Conservation (phyloP, 2,797 vertebrate genomes). For the Hydrocynus forskahlii region DNA sequence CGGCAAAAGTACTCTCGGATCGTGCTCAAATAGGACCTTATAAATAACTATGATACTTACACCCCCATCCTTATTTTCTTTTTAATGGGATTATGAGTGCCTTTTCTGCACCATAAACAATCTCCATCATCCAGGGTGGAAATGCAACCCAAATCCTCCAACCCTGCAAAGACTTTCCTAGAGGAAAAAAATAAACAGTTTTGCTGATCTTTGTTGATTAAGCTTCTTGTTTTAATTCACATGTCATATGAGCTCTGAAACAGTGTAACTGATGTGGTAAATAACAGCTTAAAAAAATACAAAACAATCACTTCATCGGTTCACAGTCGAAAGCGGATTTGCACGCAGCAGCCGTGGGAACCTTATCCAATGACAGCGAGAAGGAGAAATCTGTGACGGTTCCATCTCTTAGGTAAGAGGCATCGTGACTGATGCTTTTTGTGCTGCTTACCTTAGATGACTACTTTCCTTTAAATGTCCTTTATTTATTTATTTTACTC, state of each 20-base stretch:
- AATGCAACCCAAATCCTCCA: constrained; percentile 56
- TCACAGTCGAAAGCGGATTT: constrained; percentile 4
- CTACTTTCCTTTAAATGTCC: neutral
- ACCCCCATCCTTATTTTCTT: constrained; percentile 25
- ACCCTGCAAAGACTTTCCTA: constrained; percentile 46
- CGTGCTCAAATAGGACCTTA: neutral
- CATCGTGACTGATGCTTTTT: neutral
- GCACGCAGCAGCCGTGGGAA: neutral
- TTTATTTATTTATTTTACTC: neutral
- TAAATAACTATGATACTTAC: constrained; percentile 6
- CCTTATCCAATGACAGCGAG: neutral
- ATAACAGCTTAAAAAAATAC: constrained; percentile 27
- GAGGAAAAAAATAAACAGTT: constrained; percentile 21
- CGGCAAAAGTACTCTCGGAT: neutral
- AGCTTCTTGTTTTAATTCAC: constrained; percentile 46
- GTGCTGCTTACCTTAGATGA: neutral
- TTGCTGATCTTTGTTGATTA: constrained; percentile 56
- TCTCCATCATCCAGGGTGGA: constrained; percentile 51
- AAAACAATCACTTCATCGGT: constrained; percentile 26
- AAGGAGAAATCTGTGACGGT: neutral
- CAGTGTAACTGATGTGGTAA: constrained; percentile 2
- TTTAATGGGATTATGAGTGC: constrained; percentile 55
- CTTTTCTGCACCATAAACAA: constrained; percentile 49
- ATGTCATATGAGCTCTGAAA: neutral
- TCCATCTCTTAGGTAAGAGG: constrained; percentile 14